Evolutionary conservation across 1,140 invertebrate genomes (phyloP).

Genomic region (Cotesia chilonis): DNA sequence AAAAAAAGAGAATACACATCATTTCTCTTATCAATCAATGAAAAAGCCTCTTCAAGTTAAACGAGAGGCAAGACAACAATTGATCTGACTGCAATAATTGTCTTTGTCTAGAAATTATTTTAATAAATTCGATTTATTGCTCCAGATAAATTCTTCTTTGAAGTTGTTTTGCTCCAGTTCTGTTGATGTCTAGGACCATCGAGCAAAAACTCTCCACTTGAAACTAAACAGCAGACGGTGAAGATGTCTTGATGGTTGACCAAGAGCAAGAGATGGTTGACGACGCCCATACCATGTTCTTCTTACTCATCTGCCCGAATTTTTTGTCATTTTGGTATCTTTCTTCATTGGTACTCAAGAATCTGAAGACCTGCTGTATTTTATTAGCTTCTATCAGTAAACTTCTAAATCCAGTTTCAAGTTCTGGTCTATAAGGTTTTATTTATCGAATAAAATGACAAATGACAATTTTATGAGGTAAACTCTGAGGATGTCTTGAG

Average conservation of each 20-base stretch:
- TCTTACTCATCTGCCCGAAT: background rate
- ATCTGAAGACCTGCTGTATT: background rate
- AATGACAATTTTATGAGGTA: too few species aligned
- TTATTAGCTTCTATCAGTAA: too few species aligned
- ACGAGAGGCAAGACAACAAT: too few species aligned
- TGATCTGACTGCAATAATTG: too few species aligned
- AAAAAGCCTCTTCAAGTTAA: too few species aligned
- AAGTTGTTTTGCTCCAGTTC: constrained; percentile 48
- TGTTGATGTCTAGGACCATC: constrained; percentile 41
- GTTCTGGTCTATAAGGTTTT: constrained; percentile 7
- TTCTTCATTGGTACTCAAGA: background rate
- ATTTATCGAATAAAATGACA: background rate
- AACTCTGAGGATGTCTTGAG: too few species aligned
- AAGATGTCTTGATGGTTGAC: constrained; percentile 29
- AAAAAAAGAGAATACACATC: too few species aligned
- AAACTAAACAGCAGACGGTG: constrained; percentile 30
- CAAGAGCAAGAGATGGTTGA: background rate
- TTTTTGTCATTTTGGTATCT: background rate
- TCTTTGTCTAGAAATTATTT: too few species aligned
- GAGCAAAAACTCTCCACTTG: constrained; percentile 32
- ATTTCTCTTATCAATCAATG: too few species aligned
- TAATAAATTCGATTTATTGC: too few species aligned
- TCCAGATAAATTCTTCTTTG: constrained; percentile 6
- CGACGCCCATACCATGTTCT: background rate
- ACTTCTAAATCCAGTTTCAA: background rate